Percentiles rank a stretch among this genome's conserved stretches.
Evolutionary conservation across 2,797 vertebrate species (phyloP).

Genomic region (Rousettus madagascariensis): DNA sequence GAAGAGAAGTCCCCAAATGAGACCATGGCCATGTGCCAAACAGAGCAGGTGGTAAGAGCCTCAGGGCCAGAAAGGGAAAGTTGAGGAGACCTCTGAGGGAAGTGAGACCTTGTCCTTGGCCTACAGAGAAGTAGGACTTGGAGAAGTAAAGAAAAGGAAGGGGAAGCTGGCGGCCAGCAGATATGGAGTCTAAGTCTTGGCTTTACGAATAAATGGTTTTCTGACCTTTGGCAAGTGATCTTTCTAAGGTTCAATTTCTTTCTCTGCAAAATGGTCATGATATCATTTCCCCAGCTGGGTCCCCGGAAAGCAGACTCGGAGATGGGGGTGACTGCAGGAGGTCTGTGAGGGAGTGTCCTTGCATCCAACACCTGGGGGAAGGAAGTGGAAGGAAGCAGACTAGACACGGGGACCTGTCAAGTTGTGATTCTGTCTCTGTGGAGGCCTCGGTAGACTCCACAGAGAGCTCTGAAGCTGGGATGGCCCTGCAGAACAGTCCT

Average conservation of each 20-base stretch:
- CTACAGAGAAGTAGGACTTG: background rate
- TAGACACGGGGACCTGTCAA: background rate
- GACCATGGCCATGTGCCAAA: background rate
- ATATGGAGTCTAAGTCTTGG: background rate
- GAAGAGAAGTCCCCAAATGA: background rate
- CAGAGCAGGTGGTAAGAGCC: background rate
- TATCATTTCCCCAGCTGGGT: background rate
- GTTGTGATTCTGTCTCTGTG: background rate
- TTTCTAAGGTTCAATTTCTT: background rate
- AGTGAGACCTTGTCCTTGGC: background rate
- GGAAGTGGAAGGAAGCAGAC: background rate
- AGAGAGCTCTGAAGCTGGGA: background rate
- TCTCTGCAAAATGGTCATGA: background rate
- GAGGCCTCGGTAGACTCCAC: background rate
- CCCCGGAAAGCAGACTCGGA: background rate
- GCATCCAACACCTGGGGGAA: background rate
- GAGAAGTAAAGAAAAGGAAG: background rate
- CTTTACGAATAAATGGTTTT: background rate
- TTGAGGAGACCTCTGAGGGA: background rate
- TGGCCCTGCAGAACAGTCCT: background rate
- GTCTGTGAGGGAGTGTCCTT: background rate
- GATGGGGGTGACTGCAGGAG: background rate
- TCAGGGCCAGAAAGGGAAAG: background rate
- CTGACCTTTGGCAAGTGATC: background rate
- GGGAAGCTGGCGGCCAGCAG: background rate